Evolutionary conservation across 2,888 invertebrate genomes (phyloP).

Genomic region (Magallana nippona): DNA sequence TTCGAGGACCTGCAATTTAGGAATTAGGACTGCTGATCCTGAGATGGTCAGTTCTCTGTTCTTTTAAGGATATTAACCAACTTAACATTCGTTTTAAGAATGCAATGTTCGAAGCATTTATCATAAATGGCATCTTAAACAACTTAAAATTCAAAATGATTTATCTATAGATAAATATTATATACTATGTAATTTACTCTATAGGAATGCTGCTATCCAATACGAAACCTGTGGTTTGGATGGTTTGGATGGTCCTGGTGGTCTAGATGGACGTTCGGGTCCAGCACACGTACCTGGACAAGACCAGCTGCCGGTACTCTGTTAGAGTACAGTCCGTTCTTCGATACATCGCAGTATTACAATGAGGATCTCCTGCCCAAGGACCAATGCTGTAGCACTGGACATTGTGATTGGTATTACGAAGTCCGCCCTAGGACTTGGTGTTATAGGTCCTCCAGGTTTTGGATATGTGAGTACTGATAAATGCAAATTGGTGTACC

Average conservation of each 20-base stretch:
- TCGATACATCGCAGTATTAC: neutral
- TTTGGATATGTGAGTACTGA: neutral
- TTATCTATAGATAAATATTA: too few species aligned
- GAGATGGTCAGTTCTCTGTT: too few species aligned
- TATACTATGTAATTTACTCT: neutral
- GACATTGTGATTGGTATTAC: slow-evolving; percentile 27
- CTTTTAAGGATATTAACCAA: too few species aligned
- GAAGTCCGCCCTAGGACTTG: slow-evolving; percentile 28
- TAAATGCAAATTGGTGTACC: neutral
- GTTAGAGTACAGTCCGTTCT: slow-evolving; percentile 2
- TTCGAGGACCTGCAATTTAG: too few species aligned
- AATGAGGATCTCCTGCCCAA: neutral
- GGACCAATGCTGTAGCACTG: slow-evolving; percentile 1
- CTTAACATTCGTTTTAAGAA: too few species aligned
- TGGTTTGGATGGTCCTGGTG: slow-evolving; percentile 14
- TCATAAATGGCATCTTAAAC: too few species aligned
- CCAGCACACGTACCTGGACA: neutral
- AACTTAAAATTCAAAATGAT: too few species aligned
- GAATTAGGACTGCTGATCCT: too few species aligned
- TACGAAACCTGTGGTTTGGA: neutral
- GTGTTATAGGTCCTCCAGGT: slow-evolving; percentile 1
- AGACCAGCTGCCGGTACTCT: slow-evolving; percentile 22
- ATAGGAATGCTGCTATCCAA: slow-evolving; percentile 21
- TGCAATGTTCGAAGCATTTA: too few species aligned
- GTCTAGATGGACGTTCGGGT: neutral